phyloP scores from a whole-genome alignment of 2,113 vertebrate species.

The Protobothrops flavoviridis region DNA sequence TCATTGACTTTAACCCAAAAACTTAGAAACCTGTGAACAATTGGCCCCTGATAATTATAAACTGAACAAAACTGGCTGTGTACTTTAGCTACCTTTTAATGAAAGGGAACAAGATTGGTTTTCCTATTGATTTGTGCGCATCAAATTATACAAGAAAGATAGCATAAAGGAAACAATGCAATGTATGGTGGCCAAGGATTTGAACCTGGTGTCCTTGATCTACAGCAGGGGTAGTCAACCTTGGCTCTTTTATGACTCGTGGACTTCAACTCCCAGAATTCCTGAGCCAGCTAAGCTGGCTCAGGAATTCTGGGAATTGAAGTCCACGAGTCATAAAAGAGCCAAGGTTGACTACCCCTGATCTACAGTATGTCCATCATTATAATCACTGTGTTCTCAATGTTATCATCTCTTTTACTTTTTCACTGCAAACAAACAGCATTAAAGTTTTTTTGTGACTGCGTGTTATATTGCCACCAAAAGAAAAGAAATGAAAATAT shows the following conservation, averaged over 20 bases:
- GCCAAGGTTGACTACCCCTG: not conserved
- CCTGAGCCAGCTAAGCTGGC: too few relatives aligned
- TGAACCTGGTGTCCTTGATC: not conserved
- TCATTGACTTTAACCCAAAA: not conserved
- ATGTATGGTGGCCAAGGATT: not conserved
- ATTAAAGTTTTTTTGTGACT: not conserved
- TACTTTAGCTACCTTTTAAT: not conserved
- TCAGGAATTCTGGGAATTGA: too few relatives aligned
- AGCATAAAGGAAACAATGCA: not conserved
- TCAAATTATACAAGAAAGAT: not conserved
- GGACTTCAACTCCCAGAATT: too few relatives aligned
- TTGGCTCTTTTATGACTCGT: too few relatives aligned
- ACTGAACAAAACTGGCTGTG: not conserved
- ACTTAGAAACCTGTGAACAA: not conserved
- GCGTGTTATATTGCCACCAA: fast-evolving
- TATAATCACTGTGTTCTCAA: not conserved
- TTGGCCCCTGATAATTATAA: not conserved
- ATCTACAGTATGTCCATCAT: not conserved
- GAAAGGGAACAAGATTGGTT: not conserved
- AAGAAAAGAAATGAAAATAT: not conserved
- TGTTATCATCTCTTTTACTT: not conserved
- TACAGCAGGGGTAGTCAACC: too few relatives aligned
- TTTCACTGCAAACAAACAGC: not conserved
- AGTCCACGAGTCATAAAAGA: too few relatives aligned
- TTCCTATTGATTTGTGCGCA: not conserved